Conservation (phyloP, 2,113 vertebrate genomes). For the Naja naja region DNA sequence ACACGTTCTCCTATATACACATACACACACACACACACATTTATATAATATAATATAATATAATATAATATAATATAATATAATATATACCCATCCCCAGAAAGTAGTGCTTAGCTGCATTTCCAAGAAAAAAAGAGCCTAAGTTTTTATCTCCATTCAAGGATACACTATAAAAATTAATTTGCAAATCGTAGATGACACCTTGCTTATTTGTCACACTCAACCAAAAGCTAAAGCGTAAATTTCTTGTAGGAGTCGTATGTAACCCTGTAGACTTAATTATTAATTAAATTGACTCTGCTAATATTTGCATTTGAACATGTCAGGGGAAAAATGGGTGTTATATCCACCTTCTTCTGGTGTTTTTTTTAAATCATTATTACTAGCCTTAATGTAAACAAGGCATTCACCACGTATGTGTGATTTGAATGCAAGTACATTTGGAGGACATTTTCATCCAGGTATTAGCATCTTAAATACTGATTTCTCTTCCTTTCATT, state of each 20-base stretch:
- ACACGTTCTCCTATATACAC: too few species aligned
- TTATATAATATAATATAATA: too few species aligned
- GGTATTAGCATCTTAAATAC: not conserved
- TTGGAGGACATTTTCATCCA: not conserved
- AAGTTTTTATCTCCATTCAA: not conserved
- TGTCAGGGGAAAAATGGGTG: not conserved
- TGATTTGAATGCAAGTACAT: not conserved
- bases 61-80: too few species aligned
- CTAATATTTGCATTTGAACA: conserved; percentile 1
- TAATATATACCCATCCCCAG: not conserved
- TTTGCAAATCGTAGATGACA: not conserved
- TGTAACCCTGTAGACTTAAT: not conserved
- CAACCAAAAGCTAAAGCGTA: not conserved
- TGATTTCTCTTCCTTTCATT: not conserved
- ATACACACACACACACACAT: too few species aligned
- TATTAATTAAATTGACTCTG: not conserved
- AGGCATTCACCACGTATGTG: not conserved
- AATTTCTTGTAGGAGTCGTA: not conserved
- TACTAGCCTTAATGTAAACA: not conserved
- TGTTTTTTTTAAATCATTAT: not conserved
- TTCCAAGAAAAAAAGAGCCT: not conserved
- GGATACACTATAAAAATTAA: not conserved
- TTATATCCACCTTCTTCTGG: conserved; percentile 8
- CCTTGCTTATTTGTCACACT: not conserved
- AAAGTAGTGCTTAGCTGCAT: not conserved